Base-by-base conservation (phyloP, 2,888 invertebrate species). In the Osmoderma eremita region DNA sequence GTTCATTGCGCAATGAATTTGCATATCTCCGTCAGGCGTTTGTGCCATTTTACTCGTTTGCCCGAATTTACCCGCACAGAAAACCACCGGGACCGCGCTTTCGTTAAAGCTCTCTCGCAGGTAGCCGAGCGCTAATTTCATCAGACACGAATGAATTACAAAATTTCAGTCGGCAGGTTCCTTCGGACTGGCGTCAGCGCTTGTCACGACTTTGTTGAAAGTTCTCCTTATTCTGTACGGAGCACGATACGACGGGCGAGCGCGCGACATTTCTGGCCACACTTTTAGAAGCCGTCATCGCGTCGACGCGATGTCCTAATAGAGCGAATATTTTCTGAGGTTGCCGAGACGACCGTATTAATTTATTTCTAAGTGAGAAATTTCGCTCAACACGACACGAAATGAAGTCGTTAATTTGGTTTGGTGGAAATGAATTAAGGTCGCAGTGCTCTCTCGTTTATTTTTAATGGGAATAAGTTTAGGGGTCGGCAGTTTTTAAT, bases 81-180 rank as follows among this genome's bases (percentile, higher is more conserved):
- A 10, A 38, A 17, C 24, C 36, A 1, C 24, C 22, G n/a, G 13
- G 10, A 15, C n/a, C 24, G 12, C 24, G 61, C 50, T 12, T 67
- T 63, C 53, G 48, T 63, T 66, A 62, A 61, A 45, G 12, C 22
- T 45, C 53, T 56, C 65, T 39, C 48, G 36, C 54, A 48, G n/a
- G 20, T 15, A 6, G 50, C 8, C 12, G 22, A 12, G 54, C 63
- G 22, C 48, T 67, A 67, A 67, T 67, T 62, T 67, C 36, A 54
- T 63, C 63, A 54, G 63, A 63, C 63, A 54, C 15, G 67, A 67
- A 67, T 63, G 63, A 53, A 67, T 67, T 67, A 67, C 49, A 67
- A 67, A 67, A 54, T 67, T 63, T 67, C 38, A 50, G 24, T 53
- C 42, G 51, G 15, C 10, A 1, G 8, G 45, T 45, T 48, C 45